These are phyloP conservation scores for Drosophila novamexicana DNA, from an alignment of 1,140 invertebrate species.

Conservation along the genomic window DNA sequence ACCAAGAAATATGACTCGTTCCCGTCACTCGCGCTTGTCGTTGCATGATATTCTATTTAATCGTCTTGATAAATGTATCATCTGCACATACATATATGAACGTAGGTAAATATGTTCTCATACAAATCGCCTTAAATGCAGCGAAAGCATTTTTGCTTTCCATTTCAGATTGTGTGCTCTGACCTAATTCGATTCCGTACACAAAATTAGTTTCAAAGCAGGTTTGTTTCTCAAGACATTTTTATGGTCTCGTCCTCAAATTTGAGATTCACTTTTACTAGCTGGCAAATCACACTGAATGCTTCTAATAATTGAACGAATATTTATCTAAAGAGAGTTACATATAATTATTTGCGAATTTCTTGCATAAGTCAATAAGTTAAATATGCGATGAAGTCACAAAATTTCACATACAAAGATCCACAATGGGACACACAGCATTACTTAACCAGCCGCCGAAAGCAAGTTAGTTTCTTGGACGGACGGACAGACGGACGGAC, in stretches of 20 bases:
- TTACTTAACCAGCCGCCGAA: slow-evolving; percentile 33
- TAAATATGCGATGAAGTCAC: not conserved
- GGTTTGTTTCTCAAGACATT: slow-evolving; percentile 51
- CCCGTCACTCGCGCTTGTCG: not conserved
- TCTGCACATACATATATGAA: slow-evolving; percentile 2
- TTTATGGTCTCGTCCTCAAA: slow-evolving; percentile 58
- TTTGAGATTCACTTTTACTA: slow-evolving; percentile 3
- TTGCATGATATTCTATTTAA: slow-evolving; percentile 46
- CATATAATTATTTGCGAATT: no score
- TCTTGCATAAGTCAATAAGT: no score
- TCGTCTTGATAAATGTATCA: not conserved
- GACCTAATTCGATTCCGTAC: slow-evolving; percentile 67
- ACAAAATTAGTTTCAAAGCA: slow-evolving; percentile 53
- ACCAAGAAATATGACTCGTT: slow-evolving; percentile 56
- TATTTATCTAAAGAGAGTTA: no score
- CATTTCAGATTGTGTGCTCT: slow-evolving; percentile 63
- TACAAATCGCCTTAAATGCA: slow-evolving; percentile 26
- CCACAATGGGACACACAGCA: slow-evolving; percentile 6
- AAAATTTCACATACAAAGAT: not conserved
- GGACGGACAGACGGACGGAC: not conserved
- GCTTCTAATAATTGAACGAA: slow-evolving; percentile 6
- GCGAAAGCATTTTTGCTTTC: slow-evolving; percentile 76
- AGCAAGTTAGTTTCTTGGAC: slow-evolving; percentile 9
- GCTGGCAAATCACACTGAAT: slow-evolving; percentile 4
- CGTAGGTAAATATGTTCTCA: not conserved